Base-by-base conservation (phyloP, 2,113 vertebrate species). In the Aspidoscelis tigris region DNA sequence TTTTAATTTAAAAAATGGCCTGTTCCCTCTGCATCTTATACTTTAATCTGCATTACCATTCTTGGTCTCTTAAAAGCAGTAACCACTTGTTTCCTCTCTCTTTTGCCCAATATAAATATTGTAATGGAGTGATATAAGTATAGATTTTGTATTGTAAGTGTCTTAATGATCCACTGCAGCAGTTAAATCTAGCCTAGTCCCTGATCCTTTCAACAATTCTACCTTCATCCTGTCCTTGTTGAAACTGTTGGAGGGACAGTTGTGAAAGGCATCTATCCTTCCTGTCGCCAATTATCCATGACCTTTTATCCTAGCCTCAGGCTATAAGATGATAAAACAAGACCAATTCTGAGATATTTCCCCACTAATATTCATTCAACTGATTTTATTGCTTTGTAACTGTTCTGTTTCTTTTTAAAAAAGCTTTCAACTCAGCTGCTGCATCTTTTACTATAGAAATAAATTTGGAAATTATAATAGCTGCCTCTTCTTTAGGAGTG, bases 231-330 rank as follows among this genome's bases (percentile, higher is more conserved):
- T 88, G 71, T 72, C 75, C 82, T 90, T 41, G 81, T 78, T 53
- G 82, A 72, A 84, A 87, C 73, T 86, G 41, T 88, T 88, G 88
- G 90, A 87, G 76, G 66, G n/a, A 24, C 85, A 89, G 78, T 68
- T 70, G 86, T 90, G 58, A 73, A 69, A 90, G 75, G 64, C 87
- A 85, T 92, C 92, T 86, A 86, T 94, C 89, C 81, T 50, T 93
- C 33, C 77, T 82, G 91, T 50, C 82, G 79, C 90, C 93, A 95
- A 91, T 95, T 93, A 94, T 89, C 93, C 64, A 69, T 90, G 89
- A 95, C 92, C 92, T 95, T 94, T 93, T 66, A 68, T 92, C 78
- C 73, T 92, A 88, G 89, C 92, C 91, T 92, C 86, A 65, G 88
- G 87, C 2, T 90, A 78, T 84, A 76, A 91, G 88, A 88, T 93